Conservation (phyloP, 2,888 invertebrate genomes). For the Amphipoea lucens region DNA sequence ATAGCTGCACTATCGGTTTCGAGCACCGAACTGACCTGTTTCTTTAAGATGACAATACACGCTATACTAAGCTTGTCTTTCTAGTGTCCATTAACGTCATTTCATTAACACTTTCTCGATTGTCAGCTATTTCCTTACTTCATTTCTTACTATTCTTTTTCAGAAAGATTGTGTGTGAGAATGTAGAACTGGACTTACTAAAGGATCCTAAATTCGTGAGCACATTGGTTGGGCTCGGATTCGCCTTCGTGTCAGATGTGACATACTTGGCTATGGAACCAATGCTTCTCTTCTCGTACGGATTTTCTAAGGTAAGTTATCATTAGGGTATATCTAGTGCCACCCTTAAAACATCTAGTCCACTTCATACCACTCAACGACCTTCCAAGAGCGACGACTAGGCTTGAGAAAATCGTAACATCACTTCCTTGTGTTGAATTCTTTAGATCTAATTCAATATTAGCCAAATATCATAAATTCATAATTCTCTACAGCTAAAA, state of each 20-base stretch:
- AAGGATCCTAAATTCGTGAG: constrained; percentile 84
- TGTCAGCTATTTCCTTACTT: not conserved
- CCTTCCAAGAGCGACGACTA: not conserved
- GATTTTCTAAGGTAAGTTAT: constrained; percentile 85
- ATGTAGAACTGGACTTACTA: constrained; percentile 84
- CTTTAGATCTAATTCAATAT: not conserved
- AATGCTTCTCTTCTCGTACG: constrained; percentile 90
- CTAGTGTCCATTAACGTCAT: not conserved
- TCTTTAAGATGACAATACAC: constrained; percentile 22
- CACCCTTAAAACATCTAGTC: not conserved
- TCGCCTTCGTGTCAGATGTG: constrained; percentile 91
- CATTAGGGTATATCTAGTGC: not conserved
- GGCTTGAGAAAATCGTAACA: not conserved
- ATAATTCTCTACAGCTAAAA: not conserved
- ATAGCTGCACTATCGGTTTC: constrained; percentile 1
- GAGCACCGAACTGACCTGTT: constrained; percentile 13
- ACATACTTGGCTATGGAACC: constrained; percentile 92
- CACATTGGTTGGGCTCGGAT: constrained; percentile 89
- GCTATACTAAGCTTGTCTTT: constrained; percentile 1
- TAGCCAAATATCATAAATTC: no score
- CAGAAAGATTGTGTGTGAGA: constrained; percentile 86
- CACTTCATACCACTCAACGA: not conserved
- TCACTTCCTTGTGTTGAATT: not conserved
- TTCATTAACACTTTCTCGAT: not conserved
- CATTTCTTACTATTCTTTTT: constrained; percentile 61